Percentiles rank a stretch among this genome's conserved stretches.
Evolutionary conservation across 2,888 invertebrate genomes (phyloP).

Genomic region (Agrochola lota): DNA sequence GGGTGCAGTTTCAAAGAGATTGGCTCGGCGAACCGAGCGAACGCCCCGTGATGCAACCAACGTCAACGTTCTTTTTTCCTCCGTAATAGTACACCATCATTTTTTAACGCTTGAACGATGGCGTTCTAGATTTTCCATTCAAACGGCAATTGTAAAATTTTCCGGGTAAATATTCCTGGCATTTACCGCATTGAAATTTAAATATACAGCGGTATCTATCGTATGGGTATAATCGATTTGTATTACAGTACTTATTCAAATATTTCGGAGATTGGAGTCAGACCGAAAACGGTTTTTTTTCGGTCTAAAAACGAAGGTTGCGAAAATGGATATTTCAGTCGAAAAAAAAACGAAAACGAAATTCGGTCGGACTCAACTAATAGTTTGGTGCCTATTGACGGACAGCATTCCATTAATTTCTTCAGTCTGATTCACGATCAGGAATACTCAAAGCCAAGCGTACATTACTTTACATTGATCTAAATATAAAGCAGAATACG

Average conservation of each 20-base stretch:
- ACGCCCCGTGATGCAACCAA: constrained; percentile 70
- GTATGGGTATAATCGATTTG: constrained; percentile 2
- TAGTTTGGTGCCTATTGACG: constrained; percentile 28
- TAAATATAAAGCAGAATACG: constrained; percentile 72
- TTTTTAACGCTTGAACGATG: constrained; percentile 63
- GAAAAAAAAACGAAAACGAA: neutral
- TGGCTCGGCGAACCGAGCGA: constrained; percentile 74
- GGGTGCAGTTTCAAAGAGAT: constrained; percentile 84
- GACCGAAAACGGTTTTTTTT: neutral
- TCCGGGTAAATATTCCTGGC: constrained; percentile 2
- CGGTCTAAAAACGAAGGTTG: neutral
- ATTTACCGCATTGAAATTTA: neutral
- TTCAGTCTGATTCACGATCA: constrained; percentile 56
- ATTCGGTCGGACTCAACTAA: neutral
- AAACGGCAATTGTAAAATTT: constrained; percentile 26
- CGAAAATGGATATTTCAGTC: neutral
- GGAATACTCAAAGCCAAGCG: constrained; percentile 47
- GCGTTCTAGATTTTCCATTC: constrained; percentile 31
- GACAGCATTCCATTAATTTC: constrained; percentile 57
- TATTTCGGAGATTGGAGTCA: neutral
- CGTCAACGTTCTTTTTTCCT: constrained; percentile 62
- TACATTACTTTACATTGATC: constrained; percentile 60
- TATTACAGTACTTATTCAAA: neutral
- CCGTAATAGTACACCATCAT: constrained; percentile 50
- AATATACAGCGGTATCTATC: neutral